Evolutionary conservation across 2,888 invertebrate species (phyloP).

Genomic region (Ormyrus thymus): DNA sequence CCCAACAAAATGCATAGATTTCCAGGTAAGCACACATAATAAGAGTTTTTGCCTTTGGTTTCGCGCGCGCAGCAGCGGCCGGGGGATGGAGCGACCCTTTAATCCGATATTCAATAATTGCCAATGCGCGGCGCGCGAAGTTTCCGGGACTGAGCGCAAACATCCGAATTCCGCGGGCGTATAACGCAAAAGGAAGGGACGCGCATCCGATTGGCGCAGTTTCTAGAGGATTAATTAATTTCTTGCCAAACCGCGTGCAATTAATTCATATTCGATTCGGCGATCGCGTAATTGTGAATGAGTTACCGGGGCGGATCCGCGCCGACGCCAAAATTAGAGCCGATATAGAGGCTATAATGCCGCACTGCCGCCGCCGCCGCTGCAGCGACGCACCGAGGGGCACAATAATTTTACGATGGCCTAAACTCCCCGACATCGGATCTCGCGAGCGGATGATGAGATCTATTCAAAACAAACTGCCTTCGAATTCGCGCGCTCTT

Average conservation of each 20-base stretch:
- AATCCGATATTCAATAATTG: slow-evolving; percentile 27
- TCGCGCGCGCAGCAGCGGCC: background rate
- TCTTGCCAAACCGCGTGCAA: slow-evolving; percentile 31
- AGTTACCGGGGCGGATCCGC: slow-evolving; percentile 6
- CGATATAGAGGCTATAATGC: slow-evolving; percentile 2
- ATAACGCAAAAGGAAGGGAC: background rate
- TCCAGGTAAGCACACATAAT: background rate
- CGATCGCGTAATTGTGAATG: slow-evolving; percentile 29
- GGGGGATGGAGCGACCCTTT: background rate
- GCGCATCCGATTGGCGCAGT: slow-evolving; percentile 8
- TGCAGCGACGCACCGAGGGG: background rate
- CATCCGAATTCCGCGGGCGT: background rate
- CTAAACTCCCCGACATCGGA: background rate
- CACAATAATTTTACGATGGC: slow-evolving; percentile 13
- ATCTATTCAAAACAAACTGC: slow-evolving; percentile 28
- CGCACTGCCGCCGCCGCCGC: background rate
- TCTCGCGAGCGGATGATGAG: slow-evolving; percentile 10
- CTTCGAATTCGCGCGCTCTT: slow-evolving; percentile 8
- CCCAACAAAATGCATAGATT: background rate
- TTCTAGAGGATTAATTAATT: slow-evolving; percentile 38
- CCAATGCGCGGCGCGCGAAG: background rate
- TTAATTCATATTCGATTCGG: slow-evolving; percentile 30
- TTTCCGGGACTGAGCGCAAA: background rate
- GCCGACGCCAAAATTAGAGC: background rate
- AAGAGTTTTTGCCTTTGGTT: background rate